phyloP scores from a whole-genome alignment of 2,113 vertebrate genomes.

The Lipotes vexillifer region DNA sequence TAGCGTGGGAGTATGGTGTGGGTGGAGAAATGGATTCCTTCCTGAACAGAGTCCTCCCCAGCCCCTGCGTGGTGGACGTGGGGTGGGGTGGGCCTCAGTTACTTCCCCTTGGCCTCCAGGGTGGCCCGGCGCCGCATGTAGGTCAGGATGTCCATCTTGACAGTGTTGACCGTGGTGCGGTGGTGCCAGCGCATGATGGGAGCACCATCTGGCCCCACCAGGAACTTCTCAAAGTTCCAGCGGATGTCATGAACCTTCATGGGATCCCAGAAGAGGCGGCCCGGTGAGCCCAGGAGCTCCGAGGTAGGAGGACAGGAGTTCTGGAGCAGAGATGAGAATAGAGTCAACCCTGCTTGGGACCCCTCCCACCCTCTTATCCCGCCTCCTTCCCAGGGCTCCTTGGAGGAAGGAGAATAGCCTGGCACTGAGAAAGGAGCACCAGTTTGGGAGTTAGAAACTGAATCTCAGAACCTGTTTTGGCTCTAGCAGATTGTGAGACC shows the following conservation, averaged over 20 bases:
- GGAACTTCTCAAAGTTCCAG: constrained; percentile 99
- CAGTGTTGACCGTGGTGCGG: constrained; percentile 73
- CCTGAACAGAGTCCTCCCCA: constrained; percentile 17
- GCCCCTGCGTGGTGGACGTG: background rate
- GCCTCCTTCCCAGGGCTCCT: background rate
- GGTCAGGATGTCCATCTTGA: constrained; percentile 82
- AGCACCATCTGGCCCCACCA: constrained; percentile 88
- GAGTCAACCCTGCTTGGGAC: background rate
- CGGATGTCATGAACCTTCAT: constrained; percentile 91
- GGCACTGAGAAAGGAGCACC: background rate
- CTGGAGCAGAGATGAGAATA: constrained; percentile 69
- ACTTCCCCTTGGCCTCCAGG: background rate
- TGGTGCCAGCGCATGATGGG: constrained; percentile 92
- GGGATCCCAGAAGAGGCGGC: constrained; percentile 91
- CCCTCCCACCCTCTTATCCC: background rate
- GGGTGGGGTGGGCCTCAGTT: background rate
- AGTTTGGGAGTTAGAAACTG: background rate
- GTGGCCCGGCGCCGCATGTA: constrained; percentile 70
- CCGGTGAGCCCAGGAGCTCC: constrained; percentile 81
- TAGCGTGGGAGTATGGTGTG: background rate
- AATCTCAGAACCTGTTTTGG: background rate
- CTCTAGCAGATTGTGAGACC: background rate
- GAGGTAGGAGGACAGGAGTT: constrained; percentile 89
- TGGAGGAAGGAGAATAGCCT: background rate
- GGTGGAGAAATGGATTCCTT: background rate